These are phyloP conservation scores for Erinaceus europaeus DNA, from an alignment of 2,113 vertebrate genomes.

Conservation along the genomic window DNA sequence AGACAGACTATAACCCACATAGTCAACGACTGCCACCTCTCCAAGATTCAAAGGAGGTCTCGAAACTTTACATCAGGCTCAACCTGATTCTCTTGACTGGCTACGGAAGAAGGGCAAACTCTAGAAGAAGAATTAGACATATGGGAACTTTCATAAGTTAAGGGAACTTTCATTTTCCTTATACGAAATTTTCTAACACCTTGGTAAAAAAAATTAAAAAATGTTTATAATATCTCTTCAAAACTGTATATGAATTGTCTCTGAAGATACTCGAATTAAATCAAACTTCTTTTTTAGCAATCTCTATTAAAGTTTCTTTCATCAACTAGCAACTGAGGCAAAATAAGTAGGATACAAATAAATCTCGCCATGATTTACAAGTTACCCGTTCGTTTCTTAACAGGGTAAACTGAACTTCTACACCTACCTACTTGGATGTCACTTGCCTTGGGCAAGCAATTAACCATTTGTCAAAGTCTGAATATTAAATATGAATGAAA, in stretches of 20 bases:
- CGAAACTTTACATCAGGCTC: too few species aligned
- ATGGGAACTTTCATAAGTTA: too few species aligned
- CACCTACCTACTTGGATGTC: slow-evolving; percentile 39
- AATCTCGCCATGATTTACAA: slow-evolving; percentile 40
- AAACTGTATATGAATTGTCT: slow-evolving; percentile 6
- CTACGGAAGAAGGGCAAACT: too few species aligned
- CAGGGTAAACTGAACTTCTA: slow-evolving; percentile 48
- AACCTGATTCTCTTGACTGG: too few species aligned
- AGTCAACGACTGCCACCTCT: too few species aligned
- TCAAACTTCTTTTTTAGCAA: neutral
- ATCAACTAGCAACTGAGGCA: slow-evolving; percentile 19
- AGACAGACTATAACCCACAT: too few species aligned
- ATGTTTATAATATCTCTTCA: neutral
- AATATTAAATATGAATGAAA: slow-evolving; percentile 55
- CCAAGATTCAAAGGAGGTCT: too few species aligned
- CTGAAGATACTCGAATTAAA: slow-evolving; percentile 17
- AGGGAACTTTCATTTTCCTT: neutral
- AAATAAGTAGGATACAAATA: slow-evolving; percentile 47
- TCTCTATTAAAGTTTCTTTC: slow-evolving; percentile 37
- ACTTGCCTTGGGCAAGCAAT: slow-evolving; percentile 56
- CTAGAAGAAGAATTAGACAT: too few species aligned
- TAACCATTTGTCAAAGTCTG: slow-evolving; percentile 29
- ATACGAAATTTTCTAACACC: neutral
- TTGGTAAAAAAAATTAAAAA: slow-evolving; percentile 19
- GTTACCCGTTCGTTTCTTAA: slow-evolving; percentile 64